phyloP scores from a whole-genome alignment of 2,113 vertebrate genomes.

The Tympanuchus pallidicinctus region DNA sequence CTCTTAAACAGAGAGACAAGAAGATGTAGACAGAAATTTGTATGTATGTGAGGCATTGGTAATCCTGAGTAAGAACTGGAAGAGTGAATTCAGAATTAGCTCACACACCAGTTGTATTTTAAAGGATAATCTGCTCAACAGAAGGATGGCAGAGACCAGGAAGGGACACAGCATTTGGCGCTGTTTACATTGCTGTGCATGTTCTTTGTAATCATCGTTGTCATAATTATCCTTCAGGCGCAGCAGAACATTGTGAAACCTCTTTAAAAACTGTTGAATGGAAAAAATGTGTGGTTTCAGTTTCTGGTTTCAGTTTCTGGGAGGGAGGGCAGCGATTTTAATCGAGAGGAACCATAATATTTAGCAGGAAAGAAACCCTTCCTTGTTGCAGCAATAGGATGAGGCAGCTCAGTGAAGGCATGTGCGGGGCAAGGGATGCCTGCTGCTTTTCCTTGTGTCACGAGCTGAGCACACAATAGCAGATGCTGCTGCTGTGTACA shows the following conservation, averaged over 20 bases:
- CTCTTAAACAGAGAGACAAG: neutral
- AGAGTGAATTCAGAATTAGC: slow-evolving; percentile 16
- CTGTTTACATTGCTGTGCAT: neutral
- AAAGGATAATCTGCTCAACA: slow-evolving; percentile 51
- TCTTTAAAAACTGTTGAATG: slow-evolving; percentile 12
- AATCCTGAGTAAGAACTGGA: neutral
- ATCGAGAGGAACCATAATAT: slow-evolving; percentile 35
- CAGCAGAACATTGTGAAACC: slow-evolving; percentile 8
- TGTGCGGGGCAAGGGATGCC: neutral
- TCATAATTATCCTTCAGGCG: slow-evolving; percentile 12
- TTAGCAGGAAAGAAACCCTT: neutral
- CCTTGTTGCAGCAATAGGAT: neutral
- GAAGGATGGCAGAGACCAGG: slow-evolving; percentile 32
- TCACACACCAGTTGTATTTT: neutral
- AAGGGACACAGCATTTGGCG: slow-evolving; percentile 13
- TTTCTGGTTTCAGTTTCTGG: slow-evolving; percentile 39
- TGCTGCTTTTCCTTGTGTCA: neutral
- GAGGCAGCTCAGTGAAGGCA: neutral
- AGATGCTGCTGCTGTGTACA: neutral
- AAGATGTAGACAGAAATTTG: neutral
- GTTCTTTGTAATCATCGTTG: neutral
- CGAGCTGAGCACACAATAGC: neutral
- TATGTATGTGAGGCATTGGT: neutral
- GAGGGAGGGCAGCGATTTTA: slow-evolving; percentile 42
- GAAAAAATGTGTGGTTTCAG: slow-evolving; percentile 30